Evolutionary conservation across 2,113 vertebrate species (phyloP).

Genomic region (Ranitomeya imitator): DNA sequence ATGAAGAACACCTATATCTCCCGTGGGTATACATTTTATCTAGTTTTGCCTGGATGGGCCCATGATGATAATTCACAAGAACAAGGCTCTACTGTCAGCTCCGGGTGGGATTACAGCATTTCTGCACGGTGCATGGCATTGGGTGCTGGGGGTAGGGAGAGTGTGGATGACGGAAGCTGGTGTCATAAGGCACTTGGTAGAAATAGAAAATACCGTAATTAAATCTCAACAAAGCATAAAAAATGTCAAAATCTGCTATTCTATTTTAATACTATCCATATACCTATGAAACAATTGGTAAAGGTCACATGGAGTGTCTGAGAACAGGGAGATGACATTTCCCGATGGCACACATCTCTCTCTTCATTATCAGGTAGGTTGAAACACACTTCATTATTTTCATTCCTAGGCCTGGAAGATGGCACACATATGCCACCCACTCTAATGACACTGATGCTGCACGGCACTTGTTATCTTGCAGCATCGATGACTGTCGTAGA

Average conservation of each 20-base stretch:
- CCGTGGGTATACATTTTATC: constrained; percentile 39
- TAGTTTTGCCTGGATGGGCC: constrained; percentile 35
- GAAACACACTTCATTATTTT: constrained; percentile 41
- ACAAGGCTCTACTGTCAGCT: constrained; percentile 34
- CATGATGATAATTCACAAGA: constrained; percentile 41
- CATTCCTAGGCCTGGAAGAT: not conserved
- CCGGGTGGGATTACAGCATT: constrained; percentile 10
- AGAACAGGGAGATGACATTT: constrained; percentile 42
- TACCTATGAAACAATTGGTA: constrained; percentile 34
- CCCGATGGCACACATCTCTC: constrained; percentile 1
- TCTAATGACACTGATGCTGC: constrained; percentile 37
- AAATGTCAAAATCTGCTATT: constrained; percentile 22
- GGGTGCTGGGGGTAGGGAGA: not conserved
- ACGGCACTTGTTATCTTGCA: constrained; percentile 45
- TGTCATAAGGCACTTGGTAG: constrained; percentile 7
- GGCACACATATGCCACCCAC: not conserved
- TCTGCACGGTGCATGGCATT: not conserved
- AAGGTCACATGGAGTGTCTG: constrained; percentile 37
- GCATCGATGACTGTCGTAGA: constrained; percentile 3
- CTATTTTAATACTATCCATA: constrained; percentile 25
- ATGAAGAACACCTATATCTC: constrained; percentile 29
- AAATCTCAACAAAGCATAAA: constrained; percentile 34
- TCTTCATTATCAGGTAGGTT: constrained; percentile 46
- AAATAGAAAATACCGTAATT: constrained; percentile 31
- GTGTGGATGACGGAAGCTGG: not conserved